Evolutionary conservation across 2,888 invertebrate genomes (phyloP), one percentile per base, ranked within the genome.

Genomic region (Drosophila multiciliata): DNA sequence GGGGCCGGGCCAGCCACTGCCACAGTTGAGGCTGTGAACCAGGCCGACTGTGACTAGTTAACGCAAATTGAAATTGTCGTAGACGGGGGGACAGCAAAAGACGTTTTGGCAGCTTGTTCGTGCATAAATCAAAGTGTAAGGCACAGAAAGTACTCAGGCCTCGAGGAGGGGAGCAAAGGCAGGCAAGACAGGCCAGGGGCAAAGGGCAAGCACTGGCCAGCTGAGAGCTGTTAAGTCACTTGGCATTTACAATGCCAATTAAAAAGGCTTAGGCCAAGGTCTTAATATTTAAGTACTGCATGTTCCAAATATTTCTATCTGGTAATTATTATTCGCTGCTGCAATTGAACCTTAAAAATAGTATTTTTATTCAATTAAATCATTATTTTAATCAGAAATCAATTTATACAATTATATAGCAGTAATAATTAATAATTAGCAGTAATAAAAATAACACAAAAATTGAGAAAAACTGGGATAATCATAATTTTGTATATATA

Each of bases 31-130:
- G 60, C 81, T 78, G 77, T 61, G 60, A 72, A 65, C 59, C 81
- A 66, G 70, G 80, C 76, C 66, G 74, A 76, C 75, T 77, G 73
- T 8, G 42, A 32, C 75, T 79, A 78, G 77, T 80, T 83, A 73
- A 74, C 77, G 77, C 83, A 81, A 81, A 81, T 81, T 83, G 88
- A 79, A 87, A 87, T 69, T 84, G 78, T 72, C 76, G 80, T 71
- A 66, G 64, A 36, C 77, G 57, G 65, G 70, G 66, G 73, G 68
- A 73, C 77, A 76, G 73, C 77, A 73, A 70, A 71, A 76, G 83
- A 80, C 79, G 75, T 82, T 79, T 79, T 79, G 75, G 75, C 75
- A 83, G 83, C 67, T 83, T 80, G 80, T 80, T 83, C 80, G 80
- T 83, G 80, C 80, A 80, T 80, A 80, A 83, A 80, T 80, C 80